Evolutionary conservation across 2,113 vertebrate genomes (phyloP).

Genomic region (Brachionichthys hirsutus): DNA sequence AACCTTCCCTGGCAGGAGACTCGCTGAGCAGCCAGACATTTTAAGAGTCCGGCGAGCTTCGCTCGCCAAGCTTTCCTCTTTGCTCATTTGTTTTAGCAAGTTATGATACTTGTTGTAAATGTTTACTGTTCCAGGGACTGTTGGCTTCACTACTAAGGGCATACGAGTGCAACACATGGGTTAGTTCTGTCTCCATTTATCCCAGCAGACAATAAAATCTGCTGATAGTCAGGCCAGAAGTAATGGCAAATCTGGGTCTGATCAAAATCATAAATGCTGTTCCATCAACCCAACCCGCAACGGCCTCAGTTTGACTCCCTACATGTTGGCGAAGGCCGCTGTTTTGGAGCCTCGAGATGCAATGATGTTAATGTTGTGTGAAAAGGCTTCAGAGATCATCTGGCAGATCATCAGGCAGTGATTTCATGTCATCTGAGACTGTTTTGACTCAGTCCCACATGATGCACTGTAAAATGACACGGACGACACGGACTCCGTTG

Average conservation of each 20-base stretch:
- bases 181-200: conserved; percentile 59
- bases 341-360: conserved; percentile 26
- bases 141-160: conserved; percentile 57
- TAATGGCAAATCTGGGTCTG: conserved; percentile 28
- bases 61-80: conserved; percentile 40
- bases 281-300: conserved; percentile 8
- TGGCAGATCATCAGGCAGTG: conserved; percentile 20
- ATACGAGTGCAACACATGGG: conserved; percentile 45
- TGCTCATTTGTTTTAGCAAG: conserved; percentile 39
- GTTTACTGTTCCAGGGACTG: conserved; percentile 59
- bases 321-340: conserved; percentile 29
- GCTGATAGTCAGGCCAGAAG: conserved; percentile 47
- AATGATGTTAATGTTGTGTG: conserved; percentile 66
- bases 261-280: conserved; percentile 60
- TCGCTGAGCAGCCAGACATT: conserved; percentile 58
- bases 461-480: conserved; percentile 23
- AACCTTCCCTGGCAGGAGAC: conserved; percentile 51
- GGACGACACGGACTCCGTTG: background rate
- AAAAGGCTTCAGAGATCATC: conserved; percentile 54
- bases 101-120: conserved; percentile 66
- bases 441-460: conserved; percentile 42
- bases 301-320: conserved; percentile 46
- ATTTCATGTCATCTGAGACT: conserved; percentile 40
- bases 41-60: conserved; percentile 70
- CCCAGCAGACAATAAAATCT: conserved; percentile 57